These are phyloP conservation scores for Artemia sp. DNA, from an alignment of 2,888 invertebrate genomes.

Conservation along the genomic window DNA sequence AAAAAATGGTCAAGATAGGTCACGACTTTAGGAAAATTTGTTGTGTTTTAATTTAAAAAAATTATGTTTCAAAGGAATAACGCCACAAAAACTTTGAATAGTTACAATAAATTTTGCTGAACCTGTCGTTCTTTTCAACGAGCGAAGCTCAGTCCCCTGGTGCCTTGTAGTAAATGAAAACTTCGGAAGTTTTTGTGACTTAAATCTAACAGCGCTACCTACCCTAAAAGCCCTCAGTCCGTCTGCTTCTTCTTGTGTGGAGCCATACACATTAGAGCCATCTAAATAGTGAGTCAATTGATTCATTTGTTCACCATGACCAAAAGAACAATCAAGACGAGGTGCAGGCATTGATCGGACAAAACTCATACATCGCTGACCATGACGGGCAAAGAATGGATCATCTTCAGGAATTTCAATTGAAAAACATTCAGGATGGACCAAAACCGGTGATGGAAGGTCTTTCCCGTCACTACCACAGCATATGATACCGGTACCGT, in stretches of 20 bases:
- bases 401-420: slow-evolving; percentile 44
- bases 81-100: too few species aligned
- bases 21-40: too few species aligned
- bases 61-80: too few species aligned
- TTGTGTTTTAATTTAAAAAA: too few species aligned
- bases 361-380: slow-evolving; percentile 51
- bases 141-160: too few species aligned
- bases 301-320: slow-evolving; percentile 50
- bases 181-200: too few species aligned
- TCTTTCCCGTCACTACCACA: slow-evolving; percentile 36
- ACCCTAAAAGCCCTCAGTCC: slow-evolving; percentile 48
- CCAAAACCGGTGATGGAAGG: slow-evolving; percentile 34
- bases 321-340: slow-evolving; percentile 42
- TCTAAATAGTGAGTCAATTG: slow-evolving; percentile 56
- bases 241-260: slow-evolving; percentile 44
- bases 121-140: too few species aligned
- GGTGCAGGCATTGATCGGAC: slow-evolving; percentile 50
- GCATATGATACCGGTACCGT: slow-evolving; percentile 36
- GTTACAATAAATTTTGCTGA: too few species aligned
- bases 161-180: too few species aligned
- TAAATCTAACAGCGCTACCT: slow-evolving; percentile 33
- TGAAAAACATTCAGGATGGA: slow-evolving; percentile 49
- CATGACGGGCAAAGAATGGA: slow-evolving; percentile 38
- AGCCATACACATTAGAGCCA: slow-evolving; percentile 62
- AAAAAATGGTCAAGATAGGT: too few species aligned